These are phyloP conservation scores for Cataglyphis altisquamis DNA, from an alignment of 2,888 invertebrate genomes.

Conservation along the genomic window DNA sequence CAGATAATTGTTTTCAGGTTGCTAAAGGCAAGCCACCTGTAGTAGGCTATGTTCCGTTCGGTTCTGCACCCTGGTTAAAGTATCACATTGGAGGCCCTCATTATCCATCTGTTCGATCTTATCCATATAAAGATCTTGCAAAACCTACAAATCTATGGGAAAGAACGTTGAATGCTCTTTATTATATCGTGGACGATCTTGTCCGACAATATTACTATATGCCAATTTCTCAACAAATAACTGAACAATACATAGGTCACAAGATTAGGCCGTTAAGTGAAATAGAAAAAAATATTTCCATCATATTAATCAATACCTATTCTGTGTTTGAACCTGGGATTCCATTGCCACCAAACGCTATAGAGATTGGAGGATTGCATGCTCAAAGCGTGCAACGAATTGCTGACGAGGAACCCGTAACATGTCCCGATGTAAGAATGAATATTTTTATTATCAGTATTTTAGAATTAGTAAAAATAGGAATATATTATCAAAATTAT, in stretches of 20 bases:
- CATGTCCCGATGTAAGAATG: neutral
- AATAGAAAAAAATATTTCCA: conserved; percentile 18
- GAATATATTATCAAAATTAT: neutral
- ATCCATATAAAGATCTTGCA: neutral
- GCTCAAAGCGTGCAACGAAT: neutral
- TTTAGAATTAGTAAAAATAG: neutral
- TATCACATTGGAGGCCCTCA: conserved; percentile 10
- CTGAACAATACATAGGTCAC: conserved; percentile 20
- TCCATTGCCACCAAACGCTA: conserved; percentile 22
- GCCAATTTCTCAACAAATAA: neutral
- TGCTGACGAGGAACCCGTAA: neutral
- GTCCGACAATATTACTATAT: conserved; percentile 15
- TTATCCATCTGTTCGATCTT: conserved; percentile 32
- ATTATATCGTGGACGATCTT: conserved; percentile 15
- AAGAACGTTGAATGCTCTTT: conserved; percentile 20
- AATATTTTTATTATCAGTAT: neutral
- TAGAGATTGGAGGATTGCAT: conserved; percentile 27
- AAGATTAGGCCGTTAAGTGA: neutral
- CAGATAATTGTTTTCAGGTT: conserved; percentile 9
- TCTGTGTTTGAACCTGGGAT: neutral
- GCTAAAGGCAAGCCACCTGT: conserved; percentile 29
- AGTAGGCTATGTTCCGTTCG: conserved; percentile 1
- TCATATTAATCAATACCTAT: conserved; percentile 33
- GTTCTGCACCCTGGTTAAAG: conserved; percentile 21
- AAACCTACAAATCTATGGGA: conserved; percentile 17